A percentile compares a stretch with the other conserved stretches of the same genome.
Conservation (phyloP, 2,888 invertebrate genomes). For the Leptopilina drosophilae region DNA sequence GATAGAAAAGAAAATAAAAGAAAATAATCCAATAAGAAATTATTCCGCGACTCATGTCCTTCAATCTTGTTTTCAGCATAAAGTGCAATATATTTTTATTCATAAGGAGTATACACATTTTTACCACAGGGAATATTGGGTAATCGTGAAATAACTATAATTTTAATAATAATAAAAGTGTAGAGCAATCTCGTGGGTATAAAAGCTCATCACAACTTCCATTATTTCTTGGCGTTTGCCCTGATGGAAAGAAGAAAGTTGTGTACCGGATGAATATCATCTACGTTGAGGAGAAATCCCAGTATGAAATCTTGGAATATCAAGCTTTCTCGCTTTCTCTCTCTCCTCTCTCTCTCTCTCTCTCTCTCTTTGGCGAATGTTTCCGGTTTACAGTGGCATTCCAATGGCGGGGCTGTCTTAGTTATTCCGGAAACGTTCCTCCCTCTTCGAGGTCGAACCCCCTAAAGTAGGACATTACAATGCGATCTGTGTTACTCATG, state of each 20-base stretch:
- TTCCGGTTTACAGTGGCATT: slow-evolving; percentile 31
- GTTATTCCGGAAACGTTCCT: slow-evolving; percentile 56
- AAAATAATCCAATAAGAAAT: too few species aligned
- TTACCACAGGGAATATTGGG: background rate
- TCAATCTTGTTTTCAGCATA: too few species aligned
- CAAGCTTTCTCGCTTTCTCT: background rate
- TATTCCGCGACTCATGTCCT: too few species aligned
- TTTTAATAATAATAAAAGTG: slow-evolving; percentile 1
- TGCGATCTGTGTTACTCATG: slow-evolving; percentile 64
- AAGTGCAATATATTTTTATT: background rate
- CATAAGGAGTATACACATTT: background rate
- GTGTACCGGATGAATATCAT: slow-evolving; percentile 7
- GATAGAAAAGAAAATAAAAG: too few species aligned
- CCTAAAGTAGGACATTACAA: slow-evolving; percentile 65
- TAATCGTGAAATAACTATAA: background rate
- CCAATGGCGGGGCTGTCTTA: slow-evolving; percentile 40
- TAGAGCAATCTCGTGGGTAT: background rate
- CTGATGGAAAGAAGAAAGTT: slow-evolving; percentile 5
- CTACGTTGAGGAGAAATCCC: slow-evolving; percentile 2
- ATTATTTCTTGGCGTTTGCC: slow-evolving; percentile 5
- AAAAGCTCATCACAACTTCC: slow-evolving; percentile 15
- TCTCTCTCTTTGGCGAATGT: background rate
- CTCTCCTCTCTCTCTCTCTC: too few species aligned
- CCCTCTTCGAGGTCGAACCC: slow-evolving; percentile 45
- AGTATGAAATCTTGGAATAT: slow-evolving; percentile 37